phyloP scores from a whole-genome alignment of 2,797 vertebrate species.

The Karalla daura region DNA sequence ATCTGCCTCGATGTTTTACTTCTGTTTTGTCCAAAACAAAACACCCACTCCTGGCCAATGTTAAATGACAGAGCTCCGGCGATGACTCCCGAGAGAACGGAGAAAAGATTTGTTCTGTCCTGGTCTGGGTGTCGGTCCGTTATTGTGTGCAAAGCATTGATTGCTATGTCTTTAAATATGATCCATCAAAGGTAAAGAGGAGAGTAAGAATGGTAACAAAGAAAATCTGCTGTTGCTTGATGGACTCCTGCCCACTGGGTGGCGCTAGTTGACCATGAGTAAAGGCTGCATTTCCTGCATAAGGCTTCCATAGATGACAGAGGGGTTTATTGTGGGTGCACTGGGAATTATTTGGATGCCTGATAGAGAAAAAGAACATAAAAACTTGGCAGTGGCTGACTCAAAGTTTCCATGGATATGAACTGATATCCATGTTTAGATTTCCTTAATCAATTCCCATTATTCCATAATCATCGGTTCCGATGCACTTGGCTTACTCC shows the following conservation, averaged over 20 bases:
- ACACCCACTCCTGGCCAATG: not conserved
- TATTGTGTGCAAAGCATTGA: too few species aligned
- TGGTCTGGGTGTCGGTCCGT: too few species aligned
- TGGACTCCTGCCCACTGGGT: slow-evolving; percentile 13
- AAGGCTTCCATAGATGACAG: not conserved
- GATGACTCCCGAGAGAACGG: too few species aligned
- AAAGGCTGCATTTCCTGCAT: not conserved
- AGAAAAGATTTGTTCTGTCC: too few species aligned
- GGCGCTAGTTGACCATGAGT: not conserved
- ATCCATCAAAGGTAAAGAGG: too few species aligned
- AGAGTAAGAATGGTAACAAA: too few species aligned
- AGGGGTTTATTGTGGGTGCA: not conserved
- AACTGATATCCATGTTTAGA: not conserved
- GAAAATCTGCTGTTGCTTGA: not conserved
- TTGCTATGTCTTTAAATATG: too few species aligned
- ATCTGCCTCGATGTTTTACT: slow-evolving; percentile 5
- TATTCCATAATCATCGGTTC: not conserved
- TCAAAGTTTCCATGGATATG: not conserved
- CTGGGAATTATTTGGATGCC: not conserved
- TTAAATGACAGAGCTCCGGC: slow-evolving; percentile 6
- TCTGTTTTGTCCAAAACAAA: not conserved
- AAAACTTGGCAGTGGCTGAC: not conserved
- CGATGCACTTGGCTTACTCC: not conserved
- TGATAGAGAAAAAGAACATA: not conserved
- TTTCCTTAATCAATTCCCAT: not conserved